phyloP scores from a whole-genome alignment of 2,888 invertebrate species.

The Parthenolecanium corni region DNA sequence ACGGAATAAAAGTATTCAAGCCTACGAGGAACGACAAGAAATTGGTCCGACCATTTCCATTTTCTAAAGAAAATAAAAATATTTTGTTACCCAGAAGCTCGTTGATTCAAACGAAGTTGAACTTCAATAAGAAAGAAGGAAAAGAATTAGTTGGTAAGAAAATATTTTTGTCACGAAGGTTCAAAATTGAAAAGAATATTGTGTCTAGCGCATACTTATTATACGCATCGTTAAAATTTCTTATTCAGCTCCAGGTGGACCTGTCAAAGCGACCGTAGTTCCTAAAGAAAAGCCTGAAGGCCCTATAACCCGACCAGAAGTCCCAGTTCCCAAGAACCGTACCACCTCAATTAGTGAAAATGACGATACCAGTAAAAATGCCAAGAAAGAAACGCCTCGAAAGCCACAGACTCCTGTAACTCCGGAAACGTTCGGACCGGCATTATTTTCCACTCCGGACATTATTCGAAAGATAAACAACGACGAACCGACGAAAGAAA shows the following conservation, averaged over 20 bases:
- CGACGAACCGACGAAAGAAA: constrained; percentile 29
- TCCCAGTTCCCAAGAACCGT: no score
- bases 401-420: neutral
- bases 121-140: constrained; percentile 6
- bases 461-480: constrained; percentile 53
- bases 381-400: neutral
- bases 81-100: neutral
- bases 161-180: neutral
- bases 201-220: neutral
- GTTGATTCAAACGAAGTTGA: constrained; percentile 17
- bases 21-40: constrained; percentile 10
- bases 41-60: neutral
- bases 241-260: neutral
- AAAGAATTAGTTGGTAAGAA: neutral
- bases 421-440: constrained; percentile 41
- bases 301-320: no score
- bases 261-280: neutral
- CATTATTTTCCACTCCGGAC: constrained; percentile 66
- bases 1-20: constrained; percentile 22
- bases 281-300: neutral
- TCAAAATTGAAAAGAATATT: neutral
- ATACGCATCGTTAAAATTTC: no score
- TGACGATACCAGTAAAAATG: neutral
- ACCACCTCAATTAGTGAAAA: no score
- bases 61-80: neutral